phyloP scores from a whole-genome alignment of 2,797 vertebrate species.

The Siniperca undulata region DNA sequence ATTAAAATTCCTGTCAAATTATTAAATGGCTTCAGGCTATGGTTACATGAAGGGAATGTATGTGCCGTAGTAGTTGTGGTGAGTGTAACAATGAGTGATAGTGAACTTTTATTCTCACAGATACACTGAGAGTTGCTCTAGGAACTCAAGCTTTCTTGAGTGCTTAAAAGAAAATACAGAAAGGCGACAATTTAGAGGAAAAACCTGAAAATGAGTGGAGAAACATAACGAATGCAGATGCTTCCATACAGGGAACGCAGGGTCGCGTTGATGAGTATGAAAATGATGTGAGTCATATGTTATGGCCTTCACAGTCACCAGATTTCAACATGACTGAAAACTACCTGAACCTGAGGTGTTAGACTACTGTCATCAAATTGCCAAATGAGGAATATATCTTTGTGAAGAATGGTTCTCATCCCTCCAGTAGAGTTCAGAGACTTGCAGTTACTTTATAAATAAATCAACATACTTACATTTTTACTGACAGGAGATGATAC shows the following conservation, averaged over 20 bases:
- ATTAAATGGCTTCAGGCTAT: conserved; percentile 16
- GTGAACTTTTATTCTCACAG: neutral
- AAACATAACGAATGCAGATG: neutral
- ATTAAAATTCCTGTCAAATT: neutral
- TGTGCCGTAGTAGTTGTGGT: neutral
- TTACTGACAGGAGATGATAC: neutral
- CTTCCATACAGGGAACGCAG: neutral
- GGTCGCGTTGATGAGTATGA: neutral
- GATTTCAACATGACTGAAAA: neutral
- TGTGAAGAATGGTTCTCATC: neutral
- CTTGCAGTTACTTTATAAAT: neutral
- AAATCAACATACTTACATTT: neutral
- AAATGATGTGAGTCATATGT: neutral
- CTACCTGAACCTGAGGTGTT: neutral
- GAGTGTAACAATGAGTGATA: neutral
- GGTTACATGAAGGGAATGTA: neutral
- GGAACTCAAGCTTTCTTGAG: neutral
- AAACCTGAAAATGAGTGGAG: neutral
- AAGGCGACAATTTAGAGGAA: neutral
- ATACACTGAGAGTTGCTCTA: neutral
- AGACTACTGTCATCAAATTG: neutral
- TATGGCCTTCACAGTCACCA: neutral
- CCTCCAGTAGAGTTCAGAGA: neutral
- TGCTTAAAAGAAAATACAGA: neutral
- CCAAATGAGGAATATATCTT: neutral